These are phyloP conservation scores for Tenthredo scrophulariae DNA, from an alignment of 2,888 invertebrate genomes.

Conservation along the genomic window DNA sequence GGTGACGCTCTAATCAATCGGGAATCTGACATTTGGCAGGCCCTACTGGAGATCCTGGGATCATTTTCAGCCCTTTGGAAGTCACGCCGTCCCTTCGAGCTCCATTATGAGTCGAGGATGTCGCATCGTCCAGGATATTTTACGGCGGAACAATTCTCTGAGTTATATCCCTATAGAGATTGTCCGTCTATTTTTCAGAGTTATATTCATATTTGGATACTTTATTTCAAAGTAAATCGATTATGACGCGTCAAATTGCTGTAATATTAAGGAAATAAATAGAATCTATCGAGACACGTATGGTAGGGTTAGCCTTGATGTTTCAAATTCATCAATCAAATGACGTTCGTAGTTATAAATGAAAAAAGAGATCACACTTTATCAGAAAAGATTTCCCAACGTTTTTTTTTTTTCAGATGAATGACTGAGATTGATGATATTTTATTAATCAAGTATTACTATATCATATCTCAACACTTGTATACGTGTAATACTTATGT, in stretches of 20 bases:
- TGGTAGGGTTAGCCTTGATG: background rate
- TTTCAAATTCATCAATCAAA: background rate
- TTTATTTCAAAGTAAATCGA: background rate
- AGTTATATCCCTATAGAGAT: background rate
- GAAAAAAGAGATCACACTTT: background rate
- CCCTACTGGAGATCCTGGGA: slow-evolving; percentile 39
- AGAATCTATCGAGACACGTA: background rate
- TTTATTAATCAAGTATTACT: background rate
- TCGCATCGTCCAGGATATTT: slow-evolving; percentile 14
- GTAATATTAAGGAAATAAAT: background rate
- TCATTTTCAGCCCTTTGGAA: slow-evolving; percentile 12
- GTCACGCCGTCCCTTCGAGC: background rate
- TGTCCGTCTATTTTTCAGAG: background rate
- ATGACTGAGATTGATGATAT: background rate
- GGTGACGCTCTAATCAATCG: slow-evolving; percentile 21
- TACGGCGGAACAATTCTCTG: background rate
- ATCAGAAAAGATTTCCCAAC: background rate
- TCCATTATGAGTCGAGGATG: background rate
- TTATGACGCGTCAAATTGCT: background rate
- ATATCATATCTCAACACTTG: background rate
- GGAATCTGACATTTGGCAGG: slow-evolving; percentile 6
- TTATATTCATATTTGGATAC: background rate
- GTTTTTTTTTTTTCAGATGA: background rate
- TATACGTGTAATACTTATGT: background rate
- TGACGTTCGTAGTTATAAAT: background rate